These are phyloP conservation scores for Nasonia giraulti DNA, from an alignment of 1,140 invertebrate species.

Conservation along the genomic window DNA sequence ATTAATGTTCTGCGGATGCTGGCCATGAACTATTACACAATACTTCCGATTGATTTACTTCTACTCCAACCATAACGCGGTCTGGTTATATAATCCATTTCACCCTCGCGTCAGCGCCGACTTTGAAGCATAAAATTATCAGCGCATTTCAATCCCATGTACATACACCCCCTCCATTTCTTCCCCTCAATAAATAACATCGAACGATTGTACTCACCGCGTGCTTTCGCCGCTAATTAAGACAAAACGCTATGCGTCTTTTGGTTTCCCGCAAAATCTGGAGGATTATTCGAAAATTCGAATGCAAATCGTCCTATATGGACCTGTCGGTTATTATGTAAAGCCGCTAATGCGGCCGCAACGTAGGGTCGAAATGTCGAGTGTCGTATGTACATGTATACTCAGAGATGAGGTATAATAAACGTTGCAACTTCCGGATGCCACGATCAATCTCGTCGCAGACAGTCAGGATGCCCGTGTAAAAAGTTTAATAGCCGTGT, in stretches of 20 bases:
- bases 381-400: too few relatives aligned
- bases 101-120: background rate
- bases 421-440: too few relatives aligned
- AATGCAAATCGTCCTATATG: too few relatives aligned
- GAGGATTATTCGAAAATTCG: too few relatives aligned
- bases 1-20: too few relatives aligned
- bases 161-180: background rate
- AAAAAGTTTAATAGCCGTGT: too few relatives aligned
- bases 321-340: too few relatives aligned
- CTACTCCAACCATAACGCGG: background rate
- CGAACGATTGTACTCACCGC: background rate
- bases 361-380: too few relatives aligned
- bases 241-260: background rate
- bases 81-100: background rate
- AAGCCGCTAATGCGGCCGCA: too few relatives aligned
- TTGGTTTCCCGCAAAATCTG: background rate
- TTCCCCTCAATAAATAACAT: background rate
- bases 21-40: background rate
- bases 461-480: too few relatives aligned
- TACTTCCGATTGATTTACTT: background rate
- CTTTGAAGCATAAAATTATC: background rate
- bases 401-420: too few relatives aligned
- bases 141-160: background rate
- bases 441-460: too few relatives aligned
- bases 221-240: background rate